Base-by-base conservation (phyloP, 2,797 vertebrate species). In the Paratrypauchen microcephalus region DNA sequence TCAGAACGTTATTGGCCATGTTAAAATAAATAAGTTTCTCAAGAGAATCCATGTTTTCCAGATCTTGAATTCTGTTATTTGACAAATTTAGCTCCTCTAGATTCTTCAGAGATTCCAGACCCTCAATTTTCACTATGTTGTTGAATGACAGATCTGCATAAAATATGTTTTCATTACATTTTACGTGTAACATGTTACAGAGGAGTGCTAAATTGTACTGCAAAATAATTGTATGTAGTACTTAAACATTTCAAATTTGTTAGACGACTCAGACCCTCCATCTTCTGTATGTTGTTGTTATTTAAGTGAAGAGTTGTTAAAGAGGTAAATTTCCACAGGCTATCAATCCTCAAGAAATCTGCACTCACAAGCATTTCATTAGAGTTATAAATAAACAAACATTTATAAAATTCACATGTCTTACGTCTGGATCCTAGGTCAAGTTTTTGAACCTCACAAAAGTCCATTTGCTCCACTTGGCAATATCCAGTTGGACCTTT, bases 111-210 rank as follows among this genome's bases (percentile, higher is more conserved):
- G 89, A 79, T 52, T 94, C 89, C 83, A 99, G 85, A 9, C 97
- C 96, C 71, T 96, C 94, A 0, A 99, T 97, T 76, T 91, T 81
- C 84, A 96, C 88, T 0, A 99, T 98, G 2, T 91, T 91, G 89
- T 99, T 99, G 83, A 96, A 99, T 5, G 97, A 99, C 73, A 99
- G 83, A 88, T 98, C 98, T 99, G 72, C 74, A 78, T 72, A 23
- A 72, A 5, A 70, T 65, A 59, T 23, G 2, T 52, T 19, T 36
- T 23, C 21, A 15, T 19, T 59, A 24, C 6, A 63, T 48, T 23
- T 45, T 23, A 23, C 5, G 41, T 59, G 28, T 58, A 16, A 19
- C 1, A 9, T 59, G 2, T 32, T 32, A 32, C 32, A 32, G 32
- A 32, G 32, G 32, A 32, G 32, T 16, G 24, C 4, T 30, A 3